A percentile compares a stretch with the other conserved stretches of the same genome.
phyloP scores from a whole-genome alignment of 2,888 invertebrate genomes.

The Erynnis tages region DNA sequence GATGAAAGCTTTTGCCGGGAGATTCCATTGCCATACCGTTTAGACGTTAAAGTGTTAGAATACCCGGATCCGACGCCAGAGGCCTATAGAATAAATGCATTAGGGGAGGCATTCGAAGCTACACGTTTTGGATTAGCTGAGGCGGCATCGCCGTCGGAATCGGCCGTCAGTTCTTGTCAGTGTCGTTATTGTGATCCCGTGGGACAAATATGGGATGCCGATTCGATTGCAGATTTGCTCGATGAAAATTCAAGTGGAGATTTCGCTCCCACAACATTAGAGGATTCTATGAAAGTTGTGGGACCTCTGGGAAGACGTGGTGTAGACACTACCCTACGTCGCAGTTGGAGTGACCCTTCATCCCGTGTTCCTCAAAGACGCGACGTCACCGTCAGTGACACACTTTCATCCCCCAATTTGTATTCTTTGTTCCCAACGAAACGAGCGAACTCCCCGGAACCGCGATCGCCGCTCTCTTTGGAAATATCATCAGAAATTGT shows the following conservation, averaged over 20 bases:
- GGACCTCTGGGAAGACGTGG: constrained; percentile 66
- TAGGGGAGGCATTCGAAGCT: constrained; percentile 77
- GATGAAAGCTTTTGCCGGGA: constrained; percentile 76
- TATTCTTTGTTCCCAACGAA: constrained; percentile 73
- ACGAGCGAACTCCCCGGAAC: constrained; percentile 66
- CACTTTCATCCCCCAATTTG: constrained; percentile 68
- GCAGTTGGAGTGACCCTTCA: constrained; percentile 85
- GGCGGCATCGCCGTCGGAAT: constrained; percentile 70
- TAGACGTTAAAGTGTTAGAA: constrained; percentile 69
- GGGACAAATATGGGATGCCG: constrained; percentile 88
- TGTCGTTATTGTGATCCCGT: constrained; percentile 89
- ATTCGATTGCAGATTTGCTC: constrained; percentile 79
- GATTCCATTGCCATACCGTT: constrained; percentile 73
- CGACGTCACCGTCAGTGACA: constrained; percentile 58
- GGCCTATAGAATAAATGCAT: constrained; percentile 74
- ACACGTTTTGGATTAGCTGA: constrained; percentile 70
- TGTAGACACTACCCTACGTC: constrained; percentile 71
- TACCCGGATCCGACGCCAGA: constrained; percentile 66
- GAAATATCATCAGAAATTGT: constrained; percentile 90
- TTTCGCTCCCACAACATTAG: constrained; percentile 74
- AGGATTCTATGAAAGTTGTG: constrained; percentile 77
- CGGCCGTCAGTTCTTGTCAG: constrained; percentile 83
- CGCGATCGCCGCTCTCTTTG: constrained; percentile 73
- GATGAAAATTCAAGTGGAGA: constrained; percentile 74
- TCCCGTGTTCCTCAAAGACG: constrained; percentile 69